These are phyloP conservation scores for Lutraria lutraria DNA, from an alignment of 2,888 invertebrate species.

Conservation along the genomic window DNA sequence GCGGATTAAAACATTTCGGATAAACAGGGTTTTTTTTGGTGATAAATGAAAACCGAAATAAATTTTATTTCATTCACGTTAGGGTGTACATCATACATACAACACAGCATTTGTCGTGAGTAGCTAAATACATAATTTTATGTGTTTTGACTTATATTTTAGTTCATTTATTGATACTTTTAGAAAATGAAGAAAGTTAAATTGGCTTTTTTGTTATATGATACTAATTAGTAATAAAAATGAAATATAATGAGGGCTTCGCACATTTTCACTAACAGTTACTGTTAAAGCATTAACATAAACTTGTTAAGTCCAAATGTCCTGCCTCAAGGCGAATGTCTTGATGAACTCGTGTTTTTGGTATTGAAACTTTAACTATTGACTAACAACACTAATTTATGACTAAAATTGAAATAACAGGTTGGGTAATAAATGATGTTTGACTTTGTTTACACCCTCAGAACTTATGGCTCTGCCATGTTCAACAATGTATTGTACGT, in stretches of 20 bases:
- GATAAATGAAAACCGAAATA: too few relatives aligned
- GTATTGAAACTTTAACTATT: not conserved
- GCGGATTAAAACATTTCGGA: not conserved
- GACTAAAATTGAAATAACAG: not conserved
- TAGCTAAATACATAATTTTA: not conserved
- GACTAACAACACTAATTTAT: not conserved
- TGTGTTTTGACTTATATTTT: not conserved
- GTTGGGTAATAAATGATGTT: not conserved
- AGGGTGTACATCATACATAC: not conserved
- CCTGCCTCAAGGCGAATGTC: not conserved
- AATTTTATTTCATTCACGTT: not conserved
- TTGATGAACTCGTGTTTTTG: not conserved
- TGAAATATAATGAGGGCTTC: too few relatives aligned
- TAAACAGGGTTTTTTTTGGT: not conserved
- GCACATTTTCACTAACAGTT: not conserved
- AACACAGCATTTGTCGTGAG: not conserved
- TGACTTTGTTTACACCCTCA: not conserved
- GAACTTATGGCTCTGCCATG: too few relatives aligned
- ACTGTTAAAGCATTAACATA: too few relatives aligned
- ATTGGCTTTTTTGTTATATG: not conserved
- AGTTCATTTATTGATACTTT: not conserved
- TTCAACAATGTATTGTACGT: too few relatives aligned
- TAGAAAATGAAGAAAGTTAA: not conserved
- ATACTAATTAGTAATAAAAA: too few relatives aligned
- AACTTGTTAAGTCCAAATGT: not conserved